Base-by-base conservation (phyloP, 2,113 vertebrate species). In the Passer domesticus region DNA sequence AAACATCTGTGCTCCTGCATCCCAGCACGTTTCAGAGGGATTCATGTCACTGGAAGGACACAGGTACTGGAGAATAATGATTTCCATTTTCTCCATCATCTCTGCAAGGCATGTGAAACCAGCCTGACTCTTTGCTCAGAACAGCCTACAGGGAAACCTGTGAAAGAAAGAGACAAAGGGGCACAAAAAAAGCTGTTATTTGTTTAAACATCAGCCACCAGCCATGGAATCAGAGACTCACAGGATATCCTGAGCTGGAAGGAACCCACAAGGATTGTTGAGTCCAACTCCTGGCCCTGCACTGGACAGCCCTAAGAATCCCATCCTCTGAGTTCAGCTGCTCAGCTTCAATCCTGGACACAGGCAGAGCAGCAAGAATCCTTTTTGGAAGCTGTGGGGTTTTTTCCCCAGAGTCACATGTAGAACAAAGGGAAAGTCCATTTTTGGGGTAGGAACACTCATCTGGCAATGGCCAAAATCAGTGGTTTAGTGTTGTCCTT, bases 351-450 rank as follows among this genome's bases (percentile, higher is more conserved):
- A 64, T 67, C 52, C 46, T 62, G 64, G 10, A 39, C 39, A 20
- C 62, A 52, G 56, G 59, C 21, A 55, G 23, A 86, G n/a, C 39
- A 59, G 47, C 37, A 80, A 27, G 9, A 63, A 63, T 22, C 12
- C 2, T 59, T 52, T 83, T 7, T 46, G 1, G 1, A 13, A n/a
- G 7, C 4, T 43, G 33, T 63, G 3, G 5, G 0, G 31, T 67
- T 39, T 69, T 76, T 41, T 55, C 15, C 41, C 31, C 39, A 88
- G 27, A 86, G 28, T 7, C 13, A 25, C 0, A 2, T 4, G 9
- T 28, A 25, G 64, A 72, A n/a, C 15, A 74, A 37, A 70, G 31
- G 15, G 25, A 67, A 70, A 92, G 22, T 7, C 25, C 33, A 10
- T 30, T 37, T 52, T 22, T 0, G 0, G 6, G 24, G 8, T 23